Base-by-base conservation (phyloP, 2,113 vertebrate genomes). In the Chamaetylas fuelleborni region DNA sequence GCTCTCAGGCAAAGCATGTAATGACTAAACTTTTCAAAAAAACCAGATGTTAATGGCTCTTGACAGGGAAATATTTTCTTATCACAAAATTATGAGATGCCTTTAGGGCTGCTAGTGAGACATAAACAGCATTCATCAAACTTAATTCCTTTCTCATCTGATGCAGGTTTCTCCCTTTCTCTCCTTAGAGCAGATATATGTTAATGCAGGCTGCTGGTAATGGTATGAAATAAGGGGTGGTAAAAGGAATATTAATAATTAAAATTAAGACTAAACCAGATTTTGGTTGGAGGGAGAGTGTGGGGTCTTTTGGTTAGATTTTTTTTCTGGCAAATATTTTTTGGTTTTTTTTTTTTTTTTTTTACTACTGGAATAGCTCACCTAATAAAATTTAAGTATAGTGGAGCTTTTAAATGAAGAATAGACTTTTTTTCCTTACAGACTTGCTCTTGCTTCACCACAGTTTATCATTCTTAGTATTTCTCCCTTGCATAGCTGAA, bases 11-110 rank as follows among this genome's bases (percentile, higher is more conserved):
- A 90, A 70, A 92, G 60, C 61, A 65, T 90, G 76, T 26, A 88
- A 91, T 83, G 73, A 93, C 40, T 93, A 67, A 92, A 95, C 40
- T 94, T 93, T 56, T 69, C 10, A 36, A 69, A 92, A 92, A 38
- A 94, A 69, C 1, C 50, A 95, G 83, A 90, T 93, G 73, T 82
- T 96, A 94, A 92, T 89, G n/a, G 66, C 51, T 93, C 50, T 51
- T 96, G 87, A 95, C 85, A 95, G 71, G 73, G 88, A 90, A 95
- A 79, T 95, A 92, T 91, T 95, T 91, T 93, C 76, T 72, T 96
- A 71, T 72, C 56, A 76, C 53, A 70, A 89, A 95, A 89, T 77
- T 90, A 91, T 57, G 58, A 86, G 86, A 72, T 76, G 87, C 40
- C 80, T 95, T 90, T 67, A 92, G 90, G 95, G 69, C 53, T 86